Evolutionary conservation across 2,888 invertebrate genomes (phyloP), one percentile per base, ranked within the genome.

Genomic region (Sisyra nigra): DNA sequence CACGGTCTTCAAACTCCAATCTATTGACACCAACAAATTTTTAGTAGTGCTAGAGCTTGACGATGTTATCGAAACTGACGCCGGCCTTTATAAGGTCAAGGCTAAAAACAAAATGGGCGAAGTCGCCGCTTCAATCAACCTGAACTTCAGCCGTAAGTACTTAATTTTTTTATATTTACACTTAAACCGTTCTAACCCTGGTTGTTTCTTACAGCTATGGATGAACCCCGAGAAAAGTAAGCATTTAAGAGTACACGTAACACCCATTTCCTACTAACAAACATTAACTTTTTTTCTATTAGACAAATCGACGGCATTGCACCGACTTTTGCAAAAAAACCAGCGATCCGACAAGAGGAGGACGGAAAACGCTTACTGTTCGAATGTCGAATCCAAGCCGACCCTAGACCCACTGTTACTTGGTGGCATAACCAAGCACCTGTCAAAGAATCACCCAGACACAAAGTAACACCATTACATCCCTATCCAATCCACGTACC

Each of bases 231-330:
- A 72, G 88, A 89, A 73, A 89, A 86, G 89, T 91, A 71, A 88
- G 88, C 80, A 54, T 42, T 45, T 48, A 31, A 31, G 10, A n/a
- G 32, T 3, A 31, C 11, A n/a, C n/a, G 10, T 10, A 15, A 8
- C 6, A 36, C 17, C n/a, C n/a, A 36, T 36, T 6, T 15, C 14
- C 8, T 6, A 14, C 13, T 36, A 8, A 46, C 11, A 10, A 13
- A 24, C 19, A 41, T 47, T 52, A 45, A 46, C 51, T 56, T 57
- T 65, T 9, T n/a, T n/a, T n/a, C n/a, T n/a, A n/a, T n/a, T 68
- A 92, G 92, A 75, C 91, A 92, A 89, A 87, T 91, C 71, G 92
- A 92, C 72, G 93, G 92, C 61, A 82, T 88, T 66, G 92, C 94
- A 67, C 94, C 94, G 59, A 93, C 93, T 60, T 96, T 96, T 71